Conservation (phyloP, 2,888 invertebrate species). For the Catocala fraxini region DNA sequence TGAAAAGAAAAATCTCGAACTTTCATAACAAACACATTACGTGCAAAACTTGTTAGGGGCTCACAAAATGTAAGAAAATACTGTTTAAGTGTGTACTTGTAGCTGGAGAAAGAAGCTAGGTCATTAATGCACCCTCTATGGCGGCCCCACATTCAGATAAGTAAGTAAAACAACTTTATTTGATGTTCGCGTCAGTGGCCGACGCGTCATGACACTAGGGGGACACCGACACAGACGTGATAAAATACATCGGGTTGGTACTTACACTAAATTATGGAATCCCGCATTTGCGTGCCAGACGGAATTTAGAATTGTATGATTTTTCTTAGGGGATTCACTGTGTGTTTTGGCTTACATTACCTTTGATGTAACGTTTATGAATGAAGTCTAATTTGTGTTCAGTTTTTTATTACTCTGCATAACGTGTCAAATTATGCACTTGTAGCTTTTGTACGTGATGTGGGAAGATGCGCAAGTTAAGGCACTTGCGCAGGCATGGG, state of each 20-base stretch:
- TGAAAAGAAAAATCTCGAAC: slow-evolving; percentile 49
- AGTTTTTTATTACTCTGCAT: neutral
- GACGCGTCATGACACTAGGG: slow-evolving; percentile 68
- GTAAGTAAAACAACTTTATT: slow-evolving; percentile 87
- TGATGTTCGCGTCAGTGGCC: slow-evolving; percentile 79
- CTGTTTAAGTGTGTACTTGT: slow-evolving; percentile 55
- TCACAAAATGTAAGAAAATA: slow-evolving; percentile 63
- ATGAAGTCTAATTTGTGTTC: slow-evolving; percentile 6
- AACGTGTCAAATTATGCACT: neutral
- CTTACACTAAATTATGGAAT: slow-evolving; percentile 45
- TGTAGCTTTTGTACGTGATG: neutral
- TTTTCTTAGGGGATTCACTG: slow-evolving; percentile 29
- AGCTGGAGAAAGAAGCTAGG: slow-evolving; percentile 54
- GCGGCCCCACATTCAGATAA: slow-evolving; percentile 69
- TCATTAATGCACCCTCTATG: slow-evolving; percentile 83
- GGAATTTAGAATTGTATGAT: slow-evolving; percentile 54
- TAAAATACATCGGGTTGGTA: slow-evolving; percentile 62
- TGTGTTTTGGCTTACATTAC: slow-evolving; percentile 19
- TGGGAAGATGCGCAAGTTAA: too few relatives aligned
- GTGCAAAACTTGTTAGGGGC: slow-evolving; percentile 64
- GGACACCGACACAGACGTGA: slow-evolving; percentile 55
- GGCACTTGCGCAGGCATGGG: too few relatives aligned
- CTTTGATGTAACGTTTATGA: slow-evolving; percentile 8
- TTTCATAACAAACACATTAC: slow-evolving; percentile 73
- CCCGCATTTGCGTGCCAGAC: slow-evolving; percentile 58